phyloP scores from a whole-genome alignment of 2,797 vertebrate genomes.

The Telmatherina bonti region DNA sequence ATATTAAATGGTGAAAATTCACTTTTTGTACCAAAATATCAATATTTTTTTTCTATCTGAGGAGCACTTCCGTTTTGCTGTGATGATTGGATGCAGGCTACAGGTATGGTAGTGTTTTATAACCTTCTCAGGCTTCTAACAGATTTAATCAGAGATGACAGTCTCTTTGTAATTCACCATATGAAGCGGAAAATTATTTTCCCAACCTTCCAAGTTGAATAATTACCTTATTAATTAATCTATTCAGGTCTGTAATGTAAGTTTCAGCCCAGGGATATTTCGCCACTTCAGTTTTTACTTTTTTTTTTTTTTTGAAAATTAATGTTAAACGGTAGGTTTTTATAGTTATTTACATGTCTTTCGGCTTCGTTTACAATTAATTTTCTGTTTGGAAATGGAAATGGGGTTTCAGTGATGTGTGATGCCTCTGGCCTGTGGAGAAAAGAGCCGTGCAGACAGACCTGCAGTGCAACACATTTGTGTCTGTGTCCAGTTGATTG shows the following conservation, averaged over 20 bases:
- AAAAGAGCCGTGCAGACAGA: background rate
- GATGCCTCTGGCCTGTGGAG: slow-evolving; percentile 15
- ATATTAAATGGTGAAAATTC: background rate
- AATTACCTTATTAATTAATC: slow-evolving; percentile 75
- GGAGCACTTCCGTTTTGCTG: too few species aligned
- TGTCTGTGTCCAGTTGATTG: background rate
- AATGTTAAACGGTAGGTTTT: slow-evolving; percentile 65
- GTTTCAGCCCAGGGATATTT: slow-evolving; percentile 41
- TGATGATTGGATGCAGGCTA: background rate
- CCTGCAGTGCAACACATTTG: background rate
- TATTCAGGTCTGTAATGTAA: slow-evolving; percentile 57
- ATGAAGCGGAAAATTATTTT: slow-evolving; percentile 74
- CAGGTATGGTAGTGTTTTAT: background rate
- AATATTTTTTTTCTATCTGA: too few species aligned
- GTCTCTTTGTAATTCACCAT: slow-evolving; percentile 46
- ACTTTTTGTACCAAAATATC: background rate
- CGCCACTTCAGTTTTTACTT: slow-evolving; percentile 56
- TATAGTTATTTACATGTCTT: slow-evolving; percentile 65
- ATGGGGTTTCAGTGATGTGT: slow-evolving; percentile 39
- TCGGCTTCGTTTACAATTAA: slow-evolving; percentile 65
- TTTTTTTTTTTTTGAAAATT: too few species aligned
- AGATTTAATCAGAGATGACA: slow-evolving; percentile 55
- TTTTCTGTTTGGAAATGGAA: slow-evolving; percentile 61
- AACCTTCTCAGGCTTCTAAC: slow-evolving; percentile 22
- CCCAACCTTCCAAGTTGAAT: slow-evolving; percentile 65